These are phyloP conservation scores for Helarctos malayanus DNA, from an alignment of 2,797 vertebrate genomes.

Conservation along the genomic window DNA sequence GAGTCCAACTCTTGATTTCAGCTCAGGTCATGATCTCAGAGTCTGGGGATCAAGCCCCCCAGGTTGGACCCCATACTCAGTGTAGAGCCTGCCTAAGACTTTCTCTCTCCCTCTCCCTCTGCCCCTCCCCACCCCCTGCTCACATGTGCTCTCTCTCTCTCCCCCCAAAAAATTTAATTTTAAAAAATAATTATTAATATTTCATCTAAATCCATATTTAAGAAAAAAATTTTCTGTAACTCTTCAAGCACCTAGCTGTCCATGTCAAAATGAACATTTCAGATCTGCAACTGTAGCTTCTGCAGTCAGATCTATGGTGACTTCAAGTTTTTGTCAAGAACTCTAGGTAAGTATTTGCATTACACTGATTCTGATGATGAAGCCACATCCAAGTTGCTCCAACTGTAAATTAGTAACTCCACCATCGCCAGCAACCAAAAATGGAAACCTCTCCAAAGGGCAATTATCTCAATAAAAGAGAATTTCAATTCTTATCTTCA, in stretches of 20 bases:
- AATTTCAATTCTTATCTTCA: conserved; percentile 30
- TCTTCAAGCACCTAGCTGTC: background rate
- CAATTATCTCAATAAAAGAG: background rate
- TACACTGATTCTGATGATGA: background rate
- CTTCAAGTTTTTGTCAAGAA: background rate
- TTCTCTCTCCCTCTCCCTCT: background rate
- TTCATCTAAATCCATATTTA: background rate
- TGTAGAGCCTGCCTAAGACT: background rate
- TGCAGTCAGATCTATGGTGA: background rate
- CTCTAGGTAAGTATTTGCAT: background rate
- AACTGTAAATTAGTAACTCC: background rate
- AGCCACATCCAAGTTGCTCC: conserved; percentile 8
- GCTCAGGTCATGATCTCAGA: background rate
- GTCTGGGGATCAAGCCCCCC: background rate
- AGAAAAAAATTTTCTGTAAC: background rate
- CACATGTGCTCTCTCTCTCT: background rate
- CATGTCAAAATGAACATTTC: conserved; percentile 14
- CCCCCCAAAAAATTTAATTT: background rate
- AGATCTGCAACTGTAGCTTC: background rate
- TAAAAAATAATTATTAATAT: background rate
- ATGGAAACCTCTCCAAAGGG: background rate
- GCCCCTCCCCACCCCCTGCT: background rate
- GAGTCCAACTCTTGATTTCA: background rate
- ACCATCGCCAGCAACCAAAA: background rate
- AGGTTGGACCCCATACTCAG: background rate